Conservation (phyloP, 2,888 invertebrate species). For the Hanleya hanleyi region DNA sequence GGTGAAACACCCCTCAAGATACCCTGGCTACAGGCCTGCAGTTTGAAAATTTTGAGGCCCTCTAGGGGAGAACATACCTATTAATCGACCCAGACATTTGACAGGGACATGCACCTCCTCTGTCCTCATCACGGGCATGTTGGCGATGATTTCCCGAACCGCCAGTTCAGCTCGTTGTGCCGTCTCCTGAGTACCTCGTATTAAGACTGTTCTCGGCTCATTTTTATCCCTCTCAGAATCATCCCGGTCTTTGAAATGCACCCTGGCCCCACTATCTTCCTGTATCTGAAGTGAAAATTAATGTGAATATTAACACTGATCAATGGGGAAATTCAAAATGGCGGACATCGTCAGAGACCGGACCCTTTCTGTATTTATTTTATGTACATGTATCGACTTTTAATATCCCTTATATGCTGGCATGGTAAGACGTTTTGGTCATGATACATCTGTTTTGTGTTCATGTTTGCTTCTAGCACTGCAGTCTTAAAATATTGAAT, state of each 20-base stretch:
- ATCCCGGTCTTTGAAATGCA: conserved; percentile 75
- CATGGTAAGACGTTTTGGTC: too few species aligned
- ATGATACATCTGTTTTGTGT: too few species aligned
- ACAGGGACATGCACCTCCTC: conserved; percentile 81
- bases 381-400: too few species aligned
- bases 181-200: conserved; percentile 81
- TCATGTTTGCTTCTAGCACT: too few species aligned
- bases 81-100: conserved; percentile 82
- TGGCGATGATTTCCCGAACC: conserved; percentile 80
- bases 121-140: conserved; percentile 82
- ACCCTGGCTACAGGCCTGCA: too few species aligned
- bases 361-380: too few species aligned
- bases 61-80: conserved; percentile 77
- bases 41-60: too few species aligned
- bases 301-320: not conserved
- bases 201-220: conserved; percentile 79
- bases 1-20: too few species aligned
- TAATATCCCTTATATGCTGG: too few species aligned
- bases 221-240: conserved; percentile 65
- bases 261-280: conserved; percentile 81
- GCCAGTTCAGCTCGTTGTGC: conserved; percentile 82
- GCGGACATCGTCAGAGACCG: too few species aligned
- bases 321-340: too few species aligned
- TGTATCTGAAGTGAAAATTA: conserved; percentile 76
- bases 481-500: too few species aligned